phyloP scores from a whole-genome alignment of 2,113 vertebrate species.

The Barnardius zonarius region DNA sequence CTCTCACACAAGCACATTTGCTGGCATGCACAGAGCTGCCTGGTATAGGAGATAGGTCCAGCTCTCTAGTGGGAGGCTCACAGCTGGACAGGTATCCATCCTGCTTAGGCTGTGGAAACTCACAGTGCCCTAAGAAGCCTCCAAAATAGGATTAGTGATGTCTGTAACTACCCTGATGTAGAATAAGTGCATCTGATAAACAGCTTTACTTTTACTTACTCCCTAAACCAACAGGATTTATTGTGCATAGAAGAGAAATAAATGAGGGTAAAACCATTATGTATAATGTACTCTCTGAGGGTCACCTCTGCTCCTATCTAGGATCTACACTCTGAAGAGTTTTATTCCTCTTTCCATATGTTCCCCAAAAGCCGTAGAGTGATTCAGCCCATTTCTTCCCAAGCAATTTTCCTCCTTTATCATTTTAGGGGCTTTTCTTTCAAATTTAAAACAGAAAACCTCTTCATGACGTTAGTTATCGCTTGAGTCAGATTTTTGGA shows the following conservation, averaged over 20 bases:
- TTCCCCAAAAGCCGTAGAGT: neutral
- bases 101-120: neutral
- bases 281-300: neutral
- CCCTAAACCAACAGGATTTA: neutral
- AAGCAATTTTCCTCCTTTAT: conserved; percentile 34
- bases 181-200: conserved; percentile 28
- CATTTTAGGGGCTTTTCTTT: conserved; percentile 29
- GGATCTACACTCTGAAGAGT: neutral
- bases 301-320: neutral
- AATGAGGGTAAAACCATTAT: conserved; percentile 2
- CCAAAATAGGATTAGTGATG: neutral
- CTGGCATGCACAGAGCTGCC: neutral
- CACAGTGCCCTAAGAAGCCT: neutral
- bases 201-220: conserved; percentile 19
- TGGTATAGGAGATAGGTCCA: neutral
- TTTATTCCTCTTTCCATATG: conserved; percentile 8
- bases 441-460: conserved; percentile 24
- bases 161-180: neutral
- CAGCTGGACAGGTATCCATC: neutral
- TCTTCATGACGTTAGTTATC: neutral
- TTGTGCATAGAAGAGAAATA: neutral
- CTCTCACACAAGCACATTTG: neutral
- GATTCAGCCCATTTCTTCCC: conserved; percentile 13
- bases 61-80: neutral
- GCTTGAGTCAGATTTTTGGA: conserved; percentile 17